Evolutionary conservation across 2,113 vertebrate genomes (phyloP), one percentile per base, ranked within the genome.

Genomic region (Asarcornis scutulata): DNA sequence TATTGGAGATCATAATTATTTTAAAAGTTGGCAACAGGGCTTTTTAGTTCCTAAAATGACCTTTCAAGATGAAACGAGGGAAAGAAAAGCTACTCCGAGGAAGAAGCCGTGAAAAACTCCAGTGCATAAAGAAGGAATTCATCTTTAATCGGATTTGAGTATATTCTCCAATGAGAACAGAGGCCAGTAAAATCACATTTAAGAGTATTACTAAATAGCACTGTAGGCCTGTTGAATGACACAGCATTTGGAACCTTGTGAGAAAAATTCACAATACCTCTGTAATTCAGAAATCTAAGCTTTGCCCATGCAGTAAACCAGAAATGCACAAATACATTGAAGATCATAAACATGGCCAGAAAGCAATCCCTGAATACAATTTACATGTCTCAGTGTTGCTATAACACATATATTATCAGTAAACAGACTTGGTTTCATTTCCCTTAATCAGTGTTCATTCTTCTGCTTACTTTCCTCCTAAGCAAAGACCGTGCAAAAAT

Each of bases 1-100:
- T 97, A 88, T 97, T 92, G 91, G 93, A 94, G 95, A 97, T 96
- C 91, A 92, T 97, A 96, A 96, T 98, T 97, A 98, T 97, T 96
- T 96, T 86, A 97, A 97, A 97, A 98, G 91, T 93, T 96, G 96
- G 91, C 96, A 96, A 91, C 88, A 66, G 73, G 75, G 88, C 79
- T 97, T 95, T 96, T 93, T 87, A 71, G 66, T 87, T 91, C 91
- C 87, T 93, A 94, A 96, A 96, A 95, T 95, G 94, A 96, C 97
- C 95, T 96, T 97, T 98, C 94, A 94, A 89, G 93, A 90, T 88
- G n/a, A 88, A 97, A 94, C 22, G 44, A 64, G 75, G 85, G n/a
- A 59, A 95, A 78, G 75, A 93, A 89, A 89, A 95, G 67, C 83
- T 87, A 59, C 62, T 88, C 63, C 82, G 74, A 94, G 40, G 66